Percentiles rank a stretch among this genome's conserved stretches.
Evolutionary conservation across 2,113 vertebrate species (phyloP).

Genomic region (Typhlomys cinereus): DNA sequence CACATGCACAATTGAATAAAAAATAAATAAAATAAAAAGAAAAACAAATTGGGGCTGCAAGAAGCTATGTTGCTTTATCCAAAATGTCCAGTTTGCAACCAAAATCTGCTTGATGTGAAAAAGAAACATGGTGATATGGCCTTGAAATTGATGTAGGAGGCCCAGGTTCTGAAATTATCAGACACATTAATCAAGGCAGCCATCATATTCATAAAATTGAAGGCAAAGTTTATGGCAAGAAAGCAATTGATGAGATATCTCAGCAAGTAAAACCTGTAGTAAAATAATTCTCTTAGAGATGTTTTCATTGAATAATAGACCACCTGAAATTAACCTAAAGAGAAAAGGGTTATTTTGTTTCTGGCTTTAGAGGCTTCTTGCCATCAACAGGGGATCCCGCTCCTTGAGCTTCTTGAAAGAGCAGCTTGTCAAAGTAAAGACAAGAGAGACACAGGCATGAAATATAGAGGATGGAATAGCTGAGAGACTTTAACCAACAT

Average conservation of each 20-base stretch:
- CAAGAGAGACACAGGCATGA: neutral
- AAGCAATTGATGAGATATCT: neutral
- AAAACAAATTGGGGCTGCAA: neutral
- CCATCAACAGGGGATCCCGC: neutral
- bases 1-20: too few species aligned
- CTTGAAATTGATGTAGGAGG: too few species aligned
- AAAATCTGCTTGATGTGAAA: neutral
- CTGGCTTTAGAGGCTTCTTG: neutral
- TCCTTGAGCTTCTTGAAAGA: neutral
- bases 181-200: neutral
- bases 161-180: conserved; percentile 2
- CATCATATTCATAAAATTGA: neutral
- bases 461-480: neutral
- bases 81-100: neutral
- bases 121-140: neutral
- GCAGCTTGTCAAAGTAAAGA: neutral
- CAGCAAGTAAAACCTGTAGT: neutral
- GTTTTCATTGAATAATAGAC: neutral
- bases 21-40: too few species aligned
- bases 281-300: neutral
- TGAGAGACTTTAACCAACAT: neutral
- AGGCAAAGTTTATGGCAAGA: neutral
- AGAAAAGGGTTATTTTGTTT: neutral
- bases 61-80: neutral
- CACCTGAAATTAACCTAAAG: neutral